Evolutionary conservation across 1,140 invertebrate genomes (phyloP), one percentile per base, ranked within the genome.

Genomic region (Cylas formicarius): DNA sequence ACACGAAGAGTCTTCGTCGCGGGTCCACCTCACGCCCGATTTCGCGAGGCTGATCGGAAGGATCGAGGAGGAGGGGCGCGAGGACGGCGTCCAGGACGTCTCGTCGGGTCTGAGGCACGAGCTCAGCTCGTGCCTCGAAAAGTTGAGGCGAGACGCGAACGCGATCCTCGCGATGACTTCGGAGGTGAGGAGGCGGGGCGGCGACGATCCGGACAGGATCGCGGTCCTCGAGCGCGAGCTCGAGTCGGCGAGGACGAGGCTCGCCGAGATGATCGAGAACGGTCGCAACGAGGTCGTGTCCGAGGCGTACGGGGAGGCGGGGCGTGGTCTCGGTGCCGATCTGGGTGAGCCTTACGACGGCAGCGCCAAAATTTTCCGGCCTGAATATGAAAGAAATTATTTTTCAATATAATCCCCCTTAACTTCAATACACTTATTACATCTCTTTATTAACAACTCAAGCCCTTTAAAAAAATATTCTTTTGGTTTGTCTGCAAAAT

Each of bases 21-120:
- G 73, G 53, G 75, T 83, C 11, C 77, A 82, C 53, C 77, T 84
- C 56, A 77, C 80, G 2, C 82, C 82, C 0, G 75, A 84, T 58
- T 72, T 80, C 1, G 69, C 68, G 21, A 72, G 72, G 38, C 72
- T 86, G 20, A 58, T 78, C n/a, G 69, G 72, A 6, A 73, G 77
- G 3, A 66, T 81, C 17, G 74, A 77, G 26, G 70, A 73, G 4
- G 62, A 61, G n/a, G 57, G 68, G 7, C 54, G 60, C 19, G 50
- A 57, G 20, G 51, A 57, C 11, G 61, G 62, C 27, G 56, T 66
- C 73, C 34, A 66, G 5, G 48, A 55, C 17, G 49, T 56, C 14
- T 75, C 75, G 20, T 56, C 70, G 0, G 75, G 76, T 48, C 67
- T 83, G 14, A 73, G 73, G 53, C 62, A 63, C 5, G 75, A 81